Conservation (phyloP, 2,888 invertebrate genomes). For the Formica aserva region DNA sequence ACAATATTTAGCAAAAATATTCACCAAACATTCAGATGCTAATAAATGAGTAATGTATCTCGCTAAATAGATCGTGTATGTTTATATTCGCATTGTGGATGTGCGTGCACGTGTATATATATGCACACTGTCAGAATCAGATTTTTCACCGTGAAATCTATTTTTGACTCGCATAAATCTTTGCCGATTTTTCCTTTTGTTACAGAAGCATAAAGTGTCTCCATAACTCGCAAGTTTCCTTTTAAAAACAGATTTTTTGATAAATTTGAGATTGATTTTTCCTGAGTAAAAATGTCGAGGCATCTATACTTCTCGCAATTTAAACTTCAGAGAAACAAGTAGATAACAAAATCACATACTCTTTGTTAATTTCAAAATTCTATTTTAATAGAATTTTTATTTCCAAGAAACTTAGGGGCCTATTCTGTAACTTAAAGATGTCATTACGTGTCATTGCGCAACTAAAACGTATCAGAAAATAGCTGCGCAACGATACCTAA, state of each 20-base stretch:
- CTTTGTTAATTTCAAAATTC: not conserved
- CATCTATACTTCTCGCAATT: not conserved
- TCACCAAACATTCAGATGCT: conserved; percentile 21
- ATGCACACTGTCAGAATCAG: not conserved
- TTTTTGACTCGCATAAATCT: not conserved
- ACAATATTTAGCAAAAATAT: not conserved
- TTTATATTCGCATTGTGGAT: not conserved
- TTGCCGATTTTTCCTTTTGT: not conserved
- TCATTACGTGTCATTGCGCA: too few relatives aligned
- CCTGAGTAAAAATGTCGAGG: not conserved
- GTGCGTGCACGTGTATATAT: not conserved
- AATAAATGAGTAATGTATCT: conserved; percentile 5
- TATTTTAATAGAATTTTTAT: not conserved
- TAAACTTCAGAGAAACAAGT: not conserved
- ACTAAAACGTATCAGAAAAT: too few relatives aligned
- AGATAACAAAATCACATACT: not conserved
- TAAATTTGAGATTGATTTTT: not conserved
- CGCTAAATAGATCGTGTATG: not conserved
- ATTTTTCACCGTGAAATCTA: not conserved
- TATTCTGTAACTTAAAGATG: too few relatives aligned
- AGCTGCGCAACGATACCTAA: too few relatives aligned
- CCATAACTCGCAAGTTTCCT: not conserved
- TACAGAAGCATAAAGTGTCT: not conserved
- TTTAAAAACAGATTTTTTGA: not conserved
- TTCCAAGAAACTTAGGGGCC: not conserved